Conservation (phyloP, 1,140 invertebrate species). For the Wiebesia pumilae region DNA sequence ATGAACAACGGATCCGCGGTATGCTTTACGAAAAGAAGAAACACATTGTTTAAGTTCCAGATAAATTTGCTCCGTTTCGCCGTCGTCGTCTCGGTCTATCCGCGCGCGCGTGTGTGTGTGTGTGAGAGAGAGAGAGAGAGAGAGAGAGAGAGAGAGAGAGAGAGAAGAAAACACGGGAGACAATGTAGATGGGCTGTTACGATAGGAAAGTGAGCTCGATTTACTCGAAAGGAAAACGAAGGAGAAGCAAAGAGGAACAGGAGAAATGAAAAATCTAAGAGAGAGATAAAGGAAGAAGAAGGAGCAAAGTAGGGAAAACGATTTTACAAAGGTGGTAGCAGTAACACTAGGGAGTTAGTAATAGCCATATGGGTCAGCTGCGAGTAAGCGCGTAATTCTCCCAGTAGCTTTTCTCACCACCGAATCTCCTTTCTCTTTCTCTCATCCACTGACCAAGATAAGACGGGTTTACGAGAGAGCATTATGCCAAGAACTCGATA, state of each 20-base stretch:
- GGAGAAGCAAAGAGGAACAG: constrained; percentile 4
- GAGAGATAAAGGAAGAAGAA: constrained; percentile 23
- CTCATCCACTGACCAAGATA: constrained; percentile 57
- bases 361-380: constrained; percentile 62
- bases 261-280: constrained; percentile 21
- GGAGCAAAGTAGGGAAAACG: constrained; percentile 53
- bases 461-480: constrained; percentile 57
- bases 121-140: constrained; percentile 22
- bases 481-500: constrained; percentile 42
- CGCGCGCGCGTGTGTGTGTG: too few species aligned
- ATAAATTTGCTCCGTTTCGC: constrained; percentile 58
- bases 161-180: constrained; percentile 60
- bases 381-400: constrained; percentile 63
- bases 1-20: not conserved
- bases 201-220: constrained; percentile 64
- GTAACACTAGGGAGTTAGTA: constrained; percentile 42
- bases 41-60: constrained; percentile 61
- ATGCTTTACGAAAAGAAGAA: constrained; percentile 55
- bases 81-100: not conserved
- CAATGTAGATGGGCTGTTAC: constrained; percentile 73
- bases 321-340: constrained; percentile 40
- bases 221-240: constrained; percentile 23
- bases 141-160: constrained; percentile 49
- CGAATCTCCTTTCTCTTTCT: constrained; percentile 27
- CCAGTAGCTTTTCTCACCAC: constrained; percentile 55